Base-by-base conservation (phyloP, 2,797 vertebrate genomes). In the Sorex maritimensis region DNA sequence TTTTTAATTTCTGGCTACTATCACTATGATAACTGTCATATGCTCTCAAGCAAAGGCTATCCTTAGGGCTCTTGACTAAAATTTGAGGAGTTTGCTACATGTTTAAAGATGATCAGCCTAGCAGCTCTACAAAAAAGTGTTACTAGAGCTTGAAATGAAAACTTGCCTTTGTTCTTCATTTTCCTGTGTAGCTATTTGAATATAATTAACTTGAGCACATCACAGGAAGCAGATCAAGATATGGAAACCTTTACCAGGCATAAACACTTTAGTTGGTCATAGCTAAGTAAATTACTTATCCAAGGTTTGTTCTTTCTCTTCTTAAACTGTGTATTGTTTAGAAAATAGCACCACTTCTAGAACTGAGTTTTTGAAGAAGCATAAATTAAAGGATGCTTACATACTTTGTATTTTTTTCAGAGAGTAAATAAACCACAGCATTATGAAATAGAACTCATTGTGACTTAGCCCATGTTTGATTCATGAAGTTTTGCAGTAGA, bases 401-500 rank as follows among this genome's bases (percentile, higher is more conserved):
- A 81, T 91, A n/a, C 2, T 83, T 86, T 72, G 21, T 7, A 5
- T 26, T 83, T 63, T 79, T 87, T 86, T 65, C 41, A 85, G 41
- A 78, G 19, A 93, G 17, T 81, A 84, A 78, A 63, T 69, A 91
- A 93, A 78, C 23, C 46, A 68, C 17, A 81, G 12, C 17, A 52
- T 77, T 90, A 67, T 82, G 26, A 95, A 93, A 94, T 52, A 90
- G 41, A 94, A 87, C 90, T 83, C 49, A 44, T 2, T 77, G 11
- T 78, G 61, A 78, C 69, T 81, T 75, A 71, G 23, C 6, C 46
- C 73, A 88, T 91, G 75, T 88, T 90, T 95, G 69, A 94, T 86
- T 93, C 73, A 83, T 94, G 88, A 95, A 85, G 44, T 69, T 88
- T 94, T 72, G 68, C 17, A 88, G 69, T 83, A 38, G 38, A 75